Conservation (phyloP, 2,113 vertebrate genomes). For the Cochlearius cochlearius region DNA sequence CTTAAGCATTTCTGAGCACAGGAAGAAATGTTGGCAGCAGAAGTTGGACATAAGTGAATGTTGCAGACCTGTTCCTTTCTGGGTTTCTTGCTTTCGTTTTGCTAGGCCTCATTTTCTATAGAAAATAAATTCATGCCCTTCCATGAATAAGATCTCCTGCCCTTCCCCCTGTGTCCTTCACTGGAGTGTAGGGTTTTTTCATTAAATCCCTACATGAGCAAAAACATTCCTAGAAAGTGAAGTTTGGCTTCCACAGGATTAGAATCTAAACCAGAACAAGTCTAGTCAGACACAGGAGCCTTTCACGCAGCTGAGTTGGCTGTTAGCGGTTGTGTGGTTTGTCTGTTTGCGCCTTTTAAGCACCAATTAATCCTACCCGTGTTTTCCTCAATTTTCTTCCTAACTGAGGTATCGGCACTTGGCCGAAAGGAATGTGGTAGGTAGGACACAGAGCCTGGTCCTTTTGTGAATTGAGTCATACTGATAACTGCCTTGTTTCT, state of each 20-base stretch:
- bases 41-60: neutral
- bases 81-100: neutral
- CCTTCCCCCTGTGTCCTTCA: neutral
- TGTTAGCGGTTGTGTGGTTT: neutral
- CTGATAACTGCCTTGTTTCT: neutral
- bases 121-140: neutral
- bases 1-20: neutral
- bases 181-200: conserved; percentile 31
- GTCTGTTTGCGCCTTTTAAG: neutral
- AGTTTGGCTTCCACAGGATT: conserved; percentile 27
- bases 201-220: conserved; percentile 20
- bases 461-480: neutral
- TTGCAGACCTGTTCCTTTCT: neutral
- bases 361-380: neutral
- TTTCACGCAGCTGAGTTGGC: neutral
- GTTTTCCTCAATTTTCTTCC: neutral
- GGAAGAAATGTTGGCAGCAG: neutral
- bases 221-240: conserved; percentile 53
- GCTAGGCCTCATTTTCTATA: neutral
- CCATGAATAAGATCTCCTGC: neutral
- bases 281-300: neutral
- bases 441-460: neutral
- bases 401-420: neutral
- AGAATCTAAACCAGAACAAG: conserved; percentile 26
- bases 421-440: neutral